Evolutionary conservation across 1,140 invertebrate species (phyloP).

Genomic region (Belonocnema kinseyi): DNA sequence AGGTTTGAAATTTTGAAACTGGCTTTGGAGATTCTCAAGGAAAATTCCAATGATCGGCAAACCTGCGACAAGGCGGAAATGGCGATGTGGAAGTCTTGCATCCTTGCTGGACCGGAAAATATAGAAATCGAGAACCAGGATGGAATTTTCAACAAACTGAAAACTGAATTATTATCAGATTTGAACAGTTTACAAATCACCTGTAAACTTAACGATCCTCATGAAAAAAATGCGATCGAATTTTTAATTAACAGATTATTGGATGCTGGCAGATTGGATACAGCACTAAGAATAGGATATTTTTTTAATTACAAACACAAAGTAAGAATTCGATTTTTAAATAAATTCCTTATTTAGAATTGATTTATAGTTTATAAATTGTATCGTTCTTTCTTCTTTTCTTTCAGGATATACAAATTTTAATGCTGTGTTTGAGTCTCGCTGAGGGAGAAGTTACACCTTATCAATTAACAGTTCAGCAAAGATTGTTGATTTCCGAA

Average conservation of each 20-base stretch:
- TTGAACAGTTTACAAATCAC: slow-evolving; percentile 55
- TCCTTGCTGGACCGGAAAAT: slow-evolving; percentile 64
- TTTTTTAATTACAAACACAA: slow-evolving; percentile 68
- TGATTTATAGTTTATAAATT: not conserved
- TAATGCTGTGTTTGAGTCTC: slow-evolving; percentile 68
- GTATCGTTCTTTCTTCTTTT: not conserved
- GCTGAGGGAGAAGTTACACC: slow-evolving; percentile 69
- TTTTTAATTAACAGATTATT: slow-evolving; percentile 65
- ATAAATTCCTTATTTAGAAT: not conserved
- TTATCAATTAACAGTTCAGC: slow-evolving; percentile 61
- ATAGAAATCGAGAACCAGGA: slow-evolving; percentile 56
- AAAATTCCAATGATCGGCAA: slow-evolving; percentile 59
- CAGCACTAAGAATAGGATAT: slow-evolving; percentile 62
- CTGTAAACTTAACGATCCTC: slow-evolving; percentile 54
- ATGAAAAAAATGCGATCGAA: slow-evolving; percentile 58
- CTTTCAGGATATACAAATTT: slow-evolving; percentile 63
- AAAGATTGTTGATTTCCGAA: slow-evolving; percentile 59
- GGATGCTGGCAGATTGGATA: slow-evolving; percentile 61
- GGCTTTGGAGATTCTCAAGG: slow-evolving; percentile 62
- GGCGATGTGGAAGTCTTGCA: slow-evolving; percentile 72
- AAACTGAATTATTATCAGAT: slow-evolving; percentile 65
- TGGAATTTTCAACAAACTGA: slow-evolving; percentile 62
- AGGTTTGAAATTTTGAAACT: slow-evolving; percentile 68
- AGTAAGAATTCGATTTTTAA: slow-evolving; percentile 46
- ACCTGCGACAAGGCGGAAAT: slow-evolving; percentile 64